Base-by-base conservation (phyloP, 2,888 invertebrate species). In the Cancer borealis region DNA sequence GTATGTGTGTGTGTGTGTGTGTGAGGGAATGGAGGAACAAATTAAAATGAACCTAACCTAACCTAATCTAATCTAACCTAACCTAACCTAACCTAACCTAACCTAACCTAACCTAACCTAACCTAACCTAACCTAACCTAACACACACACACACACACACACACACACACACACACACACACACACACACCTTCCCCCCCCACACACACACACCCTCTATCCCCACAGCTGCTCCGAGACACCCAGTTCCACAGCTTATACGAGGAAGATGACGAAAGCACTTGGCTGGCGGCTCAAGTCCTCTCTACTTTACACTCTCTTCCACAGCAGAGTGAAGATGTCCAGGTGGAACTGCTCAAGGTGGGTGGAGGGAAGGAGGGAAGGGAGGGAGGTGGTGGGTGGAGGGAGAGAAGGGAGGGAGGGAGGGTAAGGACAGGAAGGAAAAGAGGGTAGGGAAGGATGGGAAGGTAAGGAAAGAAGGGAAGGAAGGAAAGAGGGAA, bases 261-360 rank as follows among this genome's bases (percentile, higher is more conserved):
- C 46, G 99, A 99, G 96, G 98, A 98, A 0, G 99, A 99, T 97
- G 98, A 98, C 96, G 99, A 99, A 97, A 98, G 98, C 0, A 97
- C 98, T 89, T 99, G 99, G 99, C 97, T 99, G 96, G 99, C 99
- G 6, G 98, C 98, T 2, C 99, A 99, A 97, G 97, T 99, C 94
- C 97, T 99, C 73, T 98, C 98, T 96, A 98, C 99, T 1, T 98
- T 99, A 93, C 98, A 98, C 45, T 98, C 98, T 0, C 98, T 98
- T 96, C 97, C 98, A 96, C 97, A 98, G 96, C 98, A 98, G 96
- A 97, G 98, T 93, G 99, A 99, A 96, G 99, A 99, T 96, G 98
- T 98, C 0, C 99, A 99, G 96, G 97, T 97, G 30, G 94, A 94
- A 17, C 88, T 95, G 2, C 90, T 95, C 39, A 95, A 95, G 91